Evolutionary conservation across 2,797 vertebrate genomes (phyloP), one percentile per base, ranked within the genome.

Genomic region (Todus mexicanus): DNA sequence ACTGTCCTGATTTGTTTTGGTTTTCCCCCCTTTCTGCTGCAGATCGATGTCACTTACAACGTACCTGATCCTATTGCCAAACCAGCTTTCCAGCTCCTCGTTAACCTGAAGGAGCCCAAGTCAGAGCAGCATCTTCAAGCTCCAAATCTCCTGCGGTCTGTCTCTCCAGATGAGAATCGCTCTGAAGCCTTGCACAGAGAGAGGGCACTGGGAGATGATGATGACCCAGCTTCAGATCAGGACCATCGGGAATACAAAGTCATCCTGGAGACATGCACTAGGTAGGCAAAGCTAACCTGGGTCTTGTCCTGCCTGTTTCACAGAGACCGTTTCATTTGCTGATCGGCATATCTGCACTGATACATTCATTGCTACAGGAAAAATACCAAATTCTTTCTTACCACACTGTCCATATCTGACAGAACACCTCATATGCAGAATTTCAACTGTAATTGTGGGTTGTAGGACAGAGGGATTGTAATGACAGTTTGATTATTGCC

Each of bases 21-120:
- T 25, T 48, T 10, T 5, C 33, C 33, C 56, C 31, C 12, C 10
- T 42, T 37, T 71, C 47, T 40, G 4, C 81, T 87, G 31, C 84
- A 99, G 98, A 98, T 99, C 5, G 99, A 99, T 35, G 98, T 99
- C 79, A 98, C 98, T 23, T 99, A 99, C 97, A 99, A 99, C 7
- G 98, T 99, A 2, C 99, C 98, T 0, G 99, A 99, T 84, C 99
- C 99, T 0, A 97, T 98, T 51, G 97, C 98, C 89, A 99, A 99
- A 82, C 98, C 98, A 27, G 98, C 99, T 65, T 99, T 99, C 97
- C 98, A 99, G 95, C 98, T 99, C n/a, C 97, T 98, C 53, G 98
- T 99, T 66, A 98, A 97, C 92, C 97, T 99, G 85, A 98, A 98
- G 93, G 98, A 99, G 93, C 98, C 98, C 9, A 97, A 97, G 75